Base-by-base conservation (phyloP, 2,797 vertebrate species). In the Decapterus maruadsi region DNA sequence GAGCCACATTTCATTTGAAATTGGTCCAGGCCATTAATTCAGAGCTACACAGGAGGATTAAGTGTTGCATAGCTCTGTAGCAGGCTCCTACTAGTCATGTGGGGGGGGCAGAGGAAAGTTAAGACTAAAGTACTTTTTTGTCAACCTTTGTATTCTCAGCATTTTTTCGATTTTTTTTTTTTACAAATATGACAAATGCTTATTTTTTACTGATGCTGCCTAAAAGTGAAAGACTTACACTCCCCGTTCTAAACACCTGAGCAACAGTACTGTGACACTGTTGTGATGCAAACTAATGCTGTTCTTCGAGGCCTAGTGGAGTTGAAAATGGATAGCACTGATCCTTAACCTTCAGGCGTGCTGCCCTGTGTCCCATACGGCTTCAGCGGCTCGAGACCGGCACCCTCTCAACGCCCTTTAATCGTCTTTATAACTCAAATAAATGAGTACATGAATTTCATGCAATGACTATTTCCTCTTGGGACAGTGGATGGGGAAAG, bases 401-500 rank as follows among this genome's bases (percentile, higher is more conserved):
- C 60, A 51, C 59, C 72, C 50, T 75, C 83, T 81, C 83, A 80
- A 68, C 76, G 58, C 72, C 48, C 62, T 65, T 90, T 89, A 75
- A 86, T 92, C 88, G 90, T 91, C 76, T 92, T 89, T 83, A 90
- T 69, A 65, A 82, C 77, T 48, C 51, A 78, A 77, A 80, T 80
- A 89, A 92, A 91, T 82, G 61, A 89, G 73, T 56, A 69, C 64
- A 70, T 88, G 82, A 85, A 91, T 91, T 83, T 80, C 76, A 68
- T 82, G 65, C 85, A 83, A 65, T 72, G 59, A 71, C 71, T 38
- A 36, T 77, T 78, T 84, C 81, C 82, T 91, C 80, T 43, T 65
- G 70, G 83, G 62, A 89, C 45, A 62, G 16, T 50, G 12, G 26
- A 46, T 45, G 26, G 22, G 75, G 68, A 86, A 29, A 58, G 12